phyloP scores from a whole-genome alignment of 1,140 invertebrate species.

The Cryptotermes secundus region DNA sequence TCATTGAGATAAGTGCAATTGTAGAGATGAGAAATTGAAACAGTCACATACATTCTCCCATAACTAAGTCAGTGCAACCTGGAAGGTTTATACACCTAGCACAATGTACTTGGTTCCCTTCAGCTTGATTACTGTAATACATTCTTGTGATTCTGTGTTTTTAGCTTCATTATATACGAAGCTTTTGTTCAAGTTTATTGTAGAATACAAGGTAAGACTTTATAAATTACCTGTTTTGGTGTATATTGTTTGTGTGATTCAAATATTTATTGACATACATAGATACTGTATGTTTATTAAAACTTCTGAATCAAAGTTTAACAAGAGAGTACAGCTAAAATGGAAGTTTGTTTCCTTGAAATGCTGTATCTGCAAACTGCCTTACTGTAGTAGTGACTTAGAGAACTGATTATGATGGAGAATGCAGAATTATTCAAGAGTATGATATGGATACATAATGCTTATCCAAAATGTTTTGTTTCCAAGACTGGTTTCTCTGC shows the following conservation, averaged over 20 bases:
- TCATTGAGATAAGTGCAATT: neutral
- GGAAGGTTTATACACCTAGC: neutral
- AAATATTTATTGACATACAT: slow-evolving; percentile 15
- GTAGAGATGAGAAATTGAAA: neutral
- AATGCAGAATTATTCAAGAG: neutral
- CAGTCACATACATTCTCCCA: neutral
- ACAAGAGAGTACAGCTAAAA: neutral
- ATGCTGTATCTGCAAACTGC: neutral
- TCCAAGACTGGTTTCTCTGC: neutral
- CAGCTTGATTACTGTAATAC: neutral
- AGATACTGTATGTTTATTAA: neutral
- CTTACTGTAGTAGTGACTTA: neutral
- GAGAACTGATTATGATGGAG: neutral
- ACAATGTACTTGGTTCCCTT: neutral
- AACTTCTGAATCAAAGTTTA: neutral
- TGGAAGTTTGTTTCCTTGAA: neutral
- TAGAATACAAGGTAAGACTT: neutral
- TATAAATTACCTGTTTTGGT: neutral
- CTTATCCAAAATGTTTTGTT: neutral
- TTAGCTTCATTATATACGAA: neutral
- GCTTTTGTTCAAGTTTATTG: neutral
- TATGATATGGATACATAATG: neutral
- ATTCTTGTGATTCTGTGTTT: neutral
- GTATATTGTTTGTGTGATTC: neutral
- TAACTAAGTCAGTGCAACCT: neutral